Evolutionary conservation across 2,113 vertebrate genomes (phyloP).

Genomic region (Anoura caudifer): DNA sequence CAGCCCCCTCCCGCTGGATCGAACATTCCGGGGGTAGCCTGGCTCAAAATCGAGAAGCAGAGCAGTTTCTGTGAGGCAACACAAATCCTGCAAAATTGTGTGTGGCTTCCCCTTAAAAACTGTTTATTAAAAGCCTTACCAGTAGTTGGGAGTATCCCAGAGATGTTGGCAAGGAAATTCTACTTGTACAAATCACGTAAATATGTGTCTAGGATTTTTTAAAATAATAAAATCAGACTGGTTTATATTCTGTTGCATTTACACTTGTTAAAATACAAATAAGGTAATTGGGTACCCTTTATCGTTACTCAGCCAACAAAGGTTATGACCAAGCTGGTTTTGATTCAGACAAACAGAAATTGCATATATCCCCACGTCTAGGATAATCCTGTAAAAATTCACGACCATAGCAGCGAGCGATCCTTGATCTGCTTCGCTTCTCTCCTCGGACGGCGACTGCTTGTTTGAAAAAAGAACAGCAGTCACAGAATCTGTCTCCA

Average conservation of each 20-base stretch:
- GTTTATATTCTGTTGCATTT: background rate
- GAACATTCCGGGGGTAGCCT: background rate
- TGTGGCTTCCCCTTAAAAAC: background rate
- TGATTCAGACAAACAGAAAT: background rate
- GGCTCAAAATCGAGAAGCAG: background rate
- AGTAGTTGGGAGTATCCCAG: background rate
- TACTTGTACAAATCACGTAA: background rate
- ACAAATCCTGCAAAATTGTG: background rate
- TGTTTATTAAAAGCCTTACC: background rate
- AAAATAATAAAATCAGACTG: background rate
- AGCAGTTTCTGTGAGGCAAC: background rate
- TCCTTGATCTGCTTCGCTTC: background rate
- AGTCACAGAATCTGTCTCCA: background rate
- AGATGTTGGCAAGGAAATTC: background rate
- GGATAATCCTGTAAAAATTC: background rate
- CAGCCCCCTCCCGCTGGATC: background rate
- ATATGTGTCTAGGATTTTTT: background rate
- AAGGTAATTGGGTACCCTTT: background rate
- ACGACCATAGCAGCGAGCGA: accelerated
- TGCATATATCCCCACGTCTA: background rate
- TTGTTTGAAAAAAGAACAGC: background rate
- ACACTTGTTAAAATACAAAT: slow-evolving; percentile 3
- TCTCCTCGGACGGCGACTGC: background rate
- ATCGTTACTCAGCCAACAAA: background rate
- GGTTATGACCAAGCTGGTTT: background rate